Conservation (phyloP, 2,113 vertebrate genomes). For the Suricata suricatta region DNA sequence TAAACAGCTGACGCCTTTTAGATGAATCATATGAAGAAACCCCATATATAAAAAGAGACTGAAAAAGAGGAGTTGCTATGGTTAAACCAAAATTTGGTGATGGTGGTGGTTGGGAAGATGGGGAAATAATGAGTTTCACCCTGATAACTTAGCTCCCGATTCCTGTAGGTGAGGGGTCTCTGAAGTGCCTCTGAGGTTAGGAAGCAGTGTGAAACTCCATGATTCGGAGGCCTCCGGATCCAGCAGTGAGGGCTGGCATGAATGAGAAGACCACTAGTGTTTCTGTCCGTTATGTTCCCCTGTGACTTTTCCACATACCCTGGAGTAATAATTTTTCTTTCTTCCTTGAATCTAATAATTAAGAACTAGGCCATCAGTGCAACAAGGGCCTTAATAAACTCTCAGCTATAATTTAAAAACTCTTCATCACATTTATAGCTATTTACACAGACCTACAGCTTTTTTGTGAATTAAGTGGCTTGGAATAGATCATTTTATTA, state of each 20-base stretch:
- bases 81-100: neutral
- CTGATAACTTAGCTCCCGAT: neutral
- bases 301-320: neutral
- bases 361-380: neutral
- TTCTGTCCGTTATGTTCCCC: neutral
- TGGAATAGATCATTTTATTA: constrained; percentile 52
- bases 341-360: neutral
- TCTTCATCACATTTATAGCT: constrained; percentile 51
- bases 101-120: neutral
- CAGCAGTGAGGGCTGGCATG: neutral
- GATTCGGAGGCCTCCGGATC: neutral
- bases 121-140: neutral
- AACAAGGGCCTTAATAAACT: constrained; percentile 22
- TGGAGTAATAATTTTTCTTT: neutral
- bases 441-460: constrained; percentile 18
- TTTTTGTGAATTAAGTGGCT: constrained; percentile 39
- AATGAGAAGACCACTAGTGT: neutral
- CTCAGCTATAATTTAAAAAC: constrained; percentile 36
- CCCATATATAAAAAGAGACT: neutral
- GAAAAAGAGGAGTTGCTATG: neutral
- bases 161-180: neutral
- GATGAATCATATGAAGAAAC: neutral
- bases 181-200: neutral
- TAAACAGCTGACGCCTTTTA: neutral
- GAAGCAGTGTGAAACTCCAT: constrained; percentile 4